Base-by-base conservation (phyloP, 2,888 invertebrate genomes). In the Drosophila mayaguana region DNA sequence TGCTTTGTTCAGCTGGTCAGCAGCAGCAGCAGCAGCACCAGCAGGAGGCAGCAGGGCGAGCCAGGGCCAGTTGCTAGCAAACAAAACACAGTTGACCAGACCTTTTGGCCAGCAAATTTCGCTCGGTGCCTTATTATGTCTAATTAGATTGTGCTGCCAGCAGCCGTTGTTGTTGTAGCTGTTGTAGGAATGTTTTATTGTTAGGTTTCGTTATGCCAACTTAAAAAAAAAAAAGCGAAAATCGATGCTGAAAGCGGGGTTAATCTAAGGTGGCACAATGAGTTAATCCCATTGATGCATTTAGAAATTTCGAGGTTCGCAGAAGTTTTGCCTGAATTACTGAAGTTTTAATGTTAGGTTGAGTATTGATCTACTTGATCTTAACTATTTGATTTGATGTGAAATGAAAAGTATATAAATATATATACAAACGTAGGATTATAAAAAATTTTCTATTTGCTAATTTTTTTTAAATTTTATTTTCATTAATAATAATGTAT, bases 91-190 rank as follows among this genome's bases (percentile, higher is more conserved):
- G 72, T 77, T 77, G 63, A 64, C 78, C 69, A 70, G 76, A 75
- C 89, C 75, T 83, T 83, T 81, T 75, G 84, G 77, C 68, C 75
- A 77, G 63, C 78, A 51, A 75, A 70, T 68, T 81, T 73, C 32
- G 68, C 55, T 72, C 42, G 66, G 68, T 89, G 83, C 83, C 89
- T 85, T 88, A 84, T 84, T 84, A 84, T 85, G 89, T 88, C 88
- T 84, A 84, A 84, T 83, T 83, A 83, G 89, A 88, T 81, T 86
- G 83, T 66, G 80, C 66, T 85, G 71, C 62, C 65, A 42, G 25
- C 22, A 53, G 53, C 16, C 56, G 64, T 53, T 51, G 77, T 38
- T 60, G 53, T 42, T 55, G 18, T 46, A 18, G 42, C 20, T 51
- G 34, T 18, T 46, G 50, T 61, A 61, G 75, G 78, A 59, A 72